Evolutionary conservation across 2,113 vertebrate genomes (phyloP).

Genomic region (Pterocles gutturalis): DNA sequence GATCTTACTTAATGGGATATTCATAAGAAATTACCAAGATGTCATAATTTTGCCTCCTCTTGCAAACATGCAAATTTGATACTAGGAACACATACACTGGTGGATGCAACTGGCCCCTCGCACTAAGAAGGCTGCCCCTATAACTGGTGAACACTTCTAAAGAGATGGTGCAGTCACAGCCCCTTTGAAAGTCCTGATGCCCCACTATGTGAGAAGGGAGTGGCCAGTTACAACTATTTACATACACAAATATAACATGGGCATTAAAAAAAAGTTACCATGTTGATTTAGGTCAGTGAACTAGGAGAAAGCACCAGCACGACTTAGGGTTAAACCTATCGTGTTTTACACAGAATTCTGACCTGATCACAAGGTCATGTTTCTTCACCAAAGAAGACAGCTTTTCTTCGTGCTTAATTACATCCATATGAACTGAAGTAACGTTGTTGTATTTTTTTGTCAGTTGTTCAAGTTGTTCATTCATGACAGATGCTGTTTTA

Average conservation of each 20-base stretch:
- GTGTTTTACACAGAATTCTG: constrained; percentile 7
- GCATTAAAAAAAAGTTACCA: background rate
- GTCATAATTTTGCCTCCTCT: background rate
- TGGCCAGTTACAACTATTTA: background rate
- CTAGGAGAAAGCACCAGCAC: background rate
- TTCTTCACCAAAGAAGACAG: constrained; percentile 87
- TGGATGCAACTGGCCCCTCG: background rate
- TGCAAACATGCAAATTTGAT: background rate
- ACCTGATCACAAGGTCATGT: constrained; percentile 95
- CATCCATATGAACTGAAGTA: constrained; percentile 84
- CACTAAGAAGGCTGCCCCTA: background rate
- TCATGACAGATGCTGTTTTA: constrained; percentile 83
- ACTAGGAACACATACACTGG: background rate
- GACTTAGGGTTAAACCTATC: background rate
- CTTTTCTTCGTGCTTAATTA: constrained; percentile 82
- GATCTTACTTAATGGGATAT: background rate
- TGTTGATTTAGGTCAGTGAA: background rate
- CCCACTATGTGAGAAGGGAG: rapidly evolving
- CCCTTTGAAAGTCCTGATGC: background rate
- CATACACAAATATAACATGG: background rate
- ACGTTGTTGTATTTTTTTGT: constrained; percentile 83
- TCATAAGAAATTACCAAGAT: background rate
- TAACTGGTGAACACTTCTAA: background rate
- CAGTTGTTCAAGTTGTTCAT: constrained; percentile 87
- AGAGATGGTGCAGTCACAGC: background rate